A percentile compares a stretch with the other conserved stretches of the same genome.
These are phyloP conservation scores for Coelopa frigida DNA, from an alignment of 1,140 invertebrate genomes.

Conservation along the genomic window DNA sequence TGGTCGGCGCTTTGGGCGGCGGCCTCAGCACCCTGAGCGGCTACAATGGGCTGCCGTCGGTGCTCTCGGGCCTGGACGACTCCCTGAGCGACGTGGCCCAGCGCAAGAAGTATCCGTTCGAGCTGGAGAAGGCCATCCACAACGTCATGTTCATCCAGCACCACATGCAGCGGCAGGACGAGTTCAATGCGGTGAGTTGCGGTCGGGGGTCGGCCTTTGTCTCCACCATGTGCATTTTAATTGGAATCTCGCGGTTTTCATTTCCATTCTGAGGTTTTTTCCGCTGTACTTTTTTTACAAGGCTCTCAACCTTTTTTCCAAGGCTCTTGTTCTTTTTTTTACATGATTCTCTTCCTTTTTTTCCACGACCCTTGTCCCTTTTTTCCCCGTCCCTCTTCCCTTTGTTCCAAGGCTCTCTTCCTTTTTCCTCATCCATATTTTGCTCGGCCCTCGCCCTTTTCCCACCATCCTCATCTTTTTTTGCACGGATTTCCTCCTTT, in stretches of 20 bases:
- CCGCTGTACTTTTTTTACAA: no score
- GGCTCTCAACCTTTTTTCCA: no score
- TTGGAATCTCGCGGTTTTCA: not conserved
- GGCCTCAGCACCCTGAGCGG: conserved; percentile 50
- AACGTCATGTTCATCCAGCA: conserved; percentile 94
- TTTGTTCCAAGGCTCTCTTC: no score
- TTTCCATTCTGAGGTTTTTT: no score
- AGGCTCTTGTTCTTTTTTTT: no score
- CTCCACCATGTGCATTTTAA: no score
- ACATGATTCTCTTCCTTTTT: no score
- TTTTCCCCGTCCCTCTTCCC: no score
- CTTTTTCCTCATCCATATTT: no score
- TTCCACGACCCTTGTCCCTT: no score
- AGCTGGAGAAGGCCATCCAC: conserved; percentile 86
- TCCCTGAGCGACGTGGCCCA: conserved; percentile 70
- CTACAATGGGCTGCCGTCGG: conserved; percentile 70
- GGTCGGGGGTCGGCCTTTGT: no score
- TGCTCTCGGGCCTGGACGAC: conserved; percentile 72
- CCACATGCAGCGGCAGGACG: conserved; percentile 86
- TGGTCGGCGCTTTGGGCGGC: conserved; percentile 59
- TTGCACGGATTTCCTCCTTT: conserved; percentile 2
- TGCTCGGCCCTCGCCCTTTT: not conserved
- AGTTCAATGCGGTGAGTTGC: conserved; percentile 77
- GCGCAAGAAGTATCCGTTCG: conserved; percentile 81
- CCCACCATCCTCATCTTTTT: not conserved